These are phyloP conservation scores for Xestia c-nigrum DNA, from an alignment of 2,888 invertebrate species.

Conservation along the genomic window DNA sequence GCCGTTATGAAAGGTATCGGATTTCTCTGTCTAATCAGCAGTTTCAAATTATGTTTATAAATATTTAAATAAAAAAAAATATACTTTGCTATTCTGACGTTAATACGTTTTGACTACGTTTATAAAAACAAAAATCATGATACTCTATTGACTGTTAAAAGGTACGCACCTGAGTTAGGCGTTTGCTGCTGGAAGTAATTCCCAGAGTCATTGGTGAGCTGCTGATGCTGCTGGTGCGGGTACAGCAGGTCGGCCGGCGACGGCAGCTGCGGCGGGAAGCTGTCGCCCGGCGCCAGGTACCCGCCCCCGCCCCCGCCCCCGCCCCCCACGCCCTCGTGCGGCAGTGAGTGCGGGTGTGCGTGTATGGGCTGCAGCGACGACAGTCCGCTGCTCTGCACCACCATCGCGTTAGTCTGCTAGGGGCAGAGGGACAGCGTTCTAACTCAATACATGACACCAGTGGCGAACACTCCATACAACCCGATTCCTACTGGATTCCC, in stretches of 20 bases:
- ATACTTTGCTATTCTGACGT: no score
- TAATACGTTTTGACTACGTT: no score
- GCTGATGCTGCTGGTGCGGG: slow-evolving; percentile 76
- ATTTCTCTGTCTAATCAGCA: no score
- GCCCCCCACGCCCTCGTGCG: slow-evolving; percentile 73
- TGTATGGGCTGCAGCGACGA: slow-evolving; percentile 68
- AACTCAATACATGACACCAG: neutral
- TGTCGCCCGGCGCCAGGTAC: slow-evolving; percentile 70
- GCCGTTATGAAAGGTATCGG: no score
- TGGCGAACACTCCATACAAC: no score
- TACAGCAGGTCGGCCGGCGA: slow-evolving; percentile 72
- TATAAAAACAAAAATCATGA: no score
- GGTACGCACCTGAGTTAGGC: slow-evolving; percentile 64
- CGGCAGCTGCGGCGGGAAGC: slow-evolving; percentile 74
- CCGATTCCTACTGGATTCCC: no score
- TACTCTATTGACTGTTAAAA: neutral
- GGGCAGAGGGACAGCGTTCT: no score
- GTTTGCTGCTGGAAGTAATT: slow-evolving; percentile 79
- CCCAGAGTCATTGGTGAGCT: slow-evolving; percentile 72
- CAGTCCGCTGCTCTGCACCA: slow-evolving; percentile 71
- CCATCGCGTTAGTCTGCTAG: slow-evolving; percentile 72
- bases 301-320: slow-evolving; percentile 62
- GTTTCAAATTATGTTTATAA: no score
- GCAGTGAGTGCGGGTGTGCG: slow-evolving; percentile 56
- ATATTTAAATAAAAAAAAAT: no score